These are phyloP conservation scores for Melanaphis sacchari DNA, from an alignment of 1,140 invertebrate genomes.

Conservation along the genomic window DNA sequence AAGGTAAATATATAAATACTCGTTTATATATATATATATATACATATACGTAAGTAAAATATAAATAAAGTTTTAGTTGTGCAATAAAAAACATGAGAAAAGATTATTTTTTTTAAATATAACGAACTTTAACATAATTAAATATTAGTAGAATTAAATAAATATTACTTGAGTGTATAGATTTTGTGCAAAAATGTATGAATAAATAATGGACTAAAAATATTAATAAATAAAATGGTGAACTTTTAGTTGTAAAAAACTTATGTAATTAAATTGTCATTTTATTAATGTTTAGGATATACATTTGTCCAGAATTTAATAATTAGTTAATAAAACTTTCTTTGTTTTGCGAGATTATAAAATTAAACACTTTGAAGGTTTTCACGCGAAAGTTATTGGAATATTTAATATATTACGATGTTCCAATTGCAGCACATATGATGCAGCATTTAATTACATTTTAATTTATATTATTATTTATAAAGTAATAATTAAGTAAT, in stretches of 20 bases:
- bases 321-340: background rate
- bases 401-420: background rate
- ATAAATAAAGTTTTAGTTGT: conserved; percentile 37
- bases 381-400: conserved; percentile 2
- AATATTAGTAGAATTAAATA: conserved; percentile 30
- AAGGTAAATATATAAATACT: background rate
- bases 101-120: conserved; percentile 1
- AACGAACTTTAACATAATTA: conserved; percentile 39
- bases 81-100: background rate
- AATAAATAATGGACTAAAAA: conserved; percentile 36
- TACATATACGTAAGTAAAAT: conserved; percentile 15
- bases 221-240: conserved; percentile 9
- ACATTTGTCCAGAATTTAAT: conserved; percentile 15
- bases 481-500: conserved; percentile 12
- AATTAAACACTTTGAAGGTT: background rate
- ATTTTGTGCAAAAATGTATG: background rate
- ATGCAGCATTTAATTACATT: background rate
- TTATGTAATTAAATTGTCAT: conserved; percentile 30
- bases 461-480: background rate
- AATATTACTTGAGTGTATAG: conserved; percentile 22
- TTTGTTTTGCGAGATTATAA: background rate
- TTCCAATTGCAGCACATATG: background rate
- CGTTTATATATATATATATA: background rate
- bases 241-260: conserved; percentile 41
- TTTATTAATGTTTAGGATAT: conserved; percentile 28